phyloP scores from a whole-genome alignment of 2,113 vertebrate species.

The Pterocles orientalis region DNA sequence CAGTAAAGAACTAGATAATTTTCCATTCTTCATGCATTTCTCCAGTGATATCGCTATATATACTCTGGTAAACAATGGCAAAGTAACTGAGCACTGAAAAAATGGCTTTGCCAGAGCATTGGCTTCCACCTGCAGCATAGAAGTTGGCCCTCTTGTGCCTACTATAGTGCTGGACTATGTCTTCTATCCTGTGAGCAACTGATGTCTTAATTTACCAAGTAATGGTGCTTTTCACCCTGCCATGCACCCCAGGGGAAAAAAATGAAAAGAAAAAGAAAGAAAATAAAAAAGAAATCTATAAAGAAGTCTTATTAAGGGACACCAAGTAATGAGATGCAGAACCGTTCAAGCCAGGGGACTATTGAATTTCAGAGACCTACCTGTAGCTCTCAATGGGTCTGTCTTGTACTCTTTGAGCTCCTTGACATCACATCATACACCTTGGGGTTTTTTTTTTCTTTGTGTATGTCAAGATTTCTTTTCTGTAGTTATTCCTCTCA shows the following conservation, averaged over 20 bases:
- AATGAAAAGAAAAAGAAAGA: neutral
- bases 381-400: neutral
- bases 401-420: neutral
- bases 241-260: too few relatives aligned
- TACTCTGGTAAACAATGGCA: neutral
- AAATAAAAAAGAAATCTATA: neutral
- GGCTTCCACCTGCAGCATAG: neutral
- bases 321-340: neutral
- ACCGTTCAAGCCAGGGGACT: neutral
- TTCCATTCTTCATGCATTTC: neutral
- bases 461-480: neutral
- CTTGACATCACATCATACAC: neutral
- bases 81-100: neutral
- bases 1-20: neutral
- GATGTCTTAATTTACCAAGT: neutral
- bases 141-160: neutral
- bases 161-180: neutral
- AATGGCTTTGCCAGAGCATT: neutral
- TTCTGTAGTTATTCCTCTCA: neutral
- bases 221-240: neutral
- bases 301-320: neutral
- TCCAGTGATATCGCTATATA: neutral
- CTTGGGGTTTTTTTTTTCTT: neutral
- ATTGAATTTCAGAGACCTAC: neutral
- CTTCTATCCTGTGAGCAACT: neutral